Conservation (phyloP, 2,888 invertebrate species). For the Didymodactylos carnosus region DNA sequence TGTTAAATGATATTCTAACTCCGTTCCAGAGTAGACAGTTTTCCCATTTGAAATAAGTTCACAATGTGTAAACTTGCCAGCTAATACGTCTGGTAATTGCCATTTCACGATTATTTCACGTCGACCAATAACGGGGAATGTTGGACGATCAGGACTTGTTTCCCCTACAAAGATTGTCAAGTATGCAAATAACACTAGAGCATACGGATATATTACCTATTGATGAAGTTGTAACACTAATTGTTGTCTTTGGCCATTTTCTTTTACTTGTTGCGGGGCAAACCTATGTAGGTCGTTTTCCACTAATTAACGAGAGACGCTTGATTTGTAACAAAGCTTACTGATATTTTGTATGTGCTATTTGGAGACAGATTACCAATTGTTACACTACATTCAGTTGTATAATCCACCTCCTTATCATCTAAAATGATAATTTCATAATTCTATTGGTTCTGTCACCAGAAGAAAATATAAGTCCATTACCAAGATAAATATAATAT, state of each 20-base stretch:
- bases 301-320: too few species aligned
- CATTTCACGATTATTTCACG: constrained; percentile 30
- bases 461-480: background rate
- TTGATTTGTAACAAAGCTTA: constrained; percentile 22
- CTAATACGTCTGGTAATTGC: constrained; percentile 29
- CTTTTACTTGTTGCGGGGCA: constrained; percentile 27
- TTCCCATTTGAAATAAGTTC: constrained; percentile 27
- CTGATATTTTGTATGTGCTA: constrained; percentile 24
- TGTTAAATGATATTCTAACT: constrained; percentile 22
- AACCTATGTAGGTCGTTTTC: too few species aligned
- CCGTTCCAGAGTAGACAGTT: constrained; percentile 30
- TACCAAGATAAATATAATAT: background rate
- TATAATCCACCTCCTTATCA: constrained; percentile 16
- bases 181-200: background rate
- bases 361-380: constrained; percentile 25
- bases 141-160: constrained; percentile 31
- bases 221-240: constrained; percentile 21
- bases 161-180: constrained; percentile 22
- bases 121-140: constrained; percentile 28
- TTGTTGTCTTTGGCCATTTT: constrained; percentile 23
- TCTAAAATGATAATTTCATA: constrained; percentile 27
- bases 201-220: background rate
- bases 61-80: constrained; percentile 30
- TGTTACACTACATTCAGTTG: constrained; percentile 19
- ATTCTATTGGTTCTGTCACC: constrained; percentile 17